Conservation (phyloP, 2,113 vertebrate genomes). For the Empidonax traillii region DNA sequence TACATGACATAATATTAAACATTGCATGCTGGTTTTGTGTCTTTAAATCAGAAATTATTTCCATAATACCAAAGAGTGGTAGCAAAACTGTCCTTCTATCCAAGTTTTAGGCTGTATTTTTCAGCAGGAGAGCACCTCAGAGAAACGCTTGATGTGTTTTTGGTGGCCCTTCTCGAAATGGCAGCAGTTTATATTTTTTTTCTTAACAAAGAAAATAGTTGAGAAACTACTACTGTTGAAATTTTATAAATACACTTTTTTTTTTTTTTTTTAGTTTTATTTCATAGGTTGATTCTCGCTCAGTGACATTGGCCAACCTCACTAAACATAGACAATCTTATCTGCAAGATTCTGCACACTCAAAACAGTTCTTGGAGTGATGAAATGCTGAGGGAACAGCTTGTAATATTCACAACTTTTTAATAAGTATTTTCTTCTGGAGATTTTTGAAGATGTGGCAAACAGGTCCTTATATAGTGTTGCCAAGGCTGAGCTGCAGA, state of each 20-base stretch:
- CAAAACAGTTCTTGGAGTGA: not conserved
- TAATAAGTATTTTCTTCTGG: slow-evolving; percentile 49
- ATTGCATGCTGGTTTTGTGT: slow-evolving; percentile 33
- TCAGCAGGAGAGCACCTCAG: not conserved
- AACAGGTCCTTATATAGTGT: slow-evolving; percentile 55
- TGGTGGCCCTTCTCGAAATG: not conserved
- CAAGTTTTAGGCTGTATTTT: not conserved
- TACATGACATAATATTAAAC: slow-evolving; percentile 57
- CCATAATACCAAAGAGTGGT: not conserved
- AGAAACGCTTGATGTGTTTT: not conserved
- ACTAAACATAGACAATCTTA: not conserved
- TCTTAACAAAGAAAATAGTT: not conserved
- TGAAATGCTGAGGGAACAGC: slow-evolving; percentile 42
- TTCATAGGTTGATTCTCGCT: not conserved
- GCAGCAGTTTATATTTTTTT: not conserved
- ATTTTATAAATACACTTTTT: not conserved
- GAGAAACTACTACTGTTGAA: not conserved
- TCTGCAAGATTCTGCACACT: not conserved
- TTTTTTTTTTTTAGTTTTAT: not conserved
- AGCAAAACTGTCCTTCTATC: not conserved
- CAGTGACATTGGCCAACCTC: not conserved
- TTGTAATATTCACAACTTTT: slow-evolving; percentile 63
- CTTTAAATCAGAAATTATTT: slow-evolving; percentile 44
- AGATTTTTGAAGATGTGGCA: slow-evolving; percentile 48
- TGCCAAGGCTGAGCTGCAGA: slow-evolving; percentile 39